Evolutionary conservation across 2,888 invertebrate genomes (phyloP).

Genomic region (Dioctria rufipes): DNA sequence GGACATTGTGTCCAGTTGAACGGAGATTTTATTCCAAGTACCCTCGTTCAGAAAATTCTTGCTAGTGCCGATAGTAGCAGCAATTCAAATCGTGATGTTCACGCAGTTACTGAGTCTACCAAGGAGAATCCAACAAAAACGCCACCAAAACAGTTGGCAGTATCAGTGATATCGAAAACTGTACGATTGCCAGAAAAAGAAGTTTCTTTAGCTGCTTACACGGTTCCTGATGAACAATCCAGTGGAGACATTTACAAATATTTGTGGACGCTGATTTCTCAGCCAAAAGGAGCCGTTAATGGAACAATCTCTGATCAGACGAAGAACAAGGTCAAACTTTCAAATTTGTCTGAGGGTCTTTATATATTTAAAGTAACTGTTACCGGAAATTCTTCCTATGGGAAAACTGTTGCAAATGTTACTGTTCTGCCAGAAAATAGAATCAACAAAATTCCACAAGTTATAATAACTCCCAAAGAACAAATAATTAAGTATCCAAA

Average conservation of each 20-base stretch:
- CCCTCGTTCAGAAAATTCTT: constrained; percentile 60
- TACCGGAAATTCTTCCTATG: constrained; percentile 83
- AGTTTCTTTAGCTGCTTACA: constrained; percentile 86
- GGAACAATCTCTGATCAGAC: constrained; percentile 88
- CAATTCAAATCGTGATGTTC: constrained; percentile 56
- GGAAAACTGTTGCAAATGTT: constrained; percentile 90
- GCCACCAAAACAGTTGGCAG: constrained; percentile 78
- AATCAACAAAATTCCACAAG: constrained; percentile 87
- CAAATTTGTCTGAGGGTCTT: constrained; percentile 87
- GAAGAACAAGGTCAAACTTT: constrained; percentile 85
- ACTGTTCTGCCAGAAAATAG: constrained; percentile 89
- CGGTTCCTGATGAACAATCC: constrained; percentile 82
- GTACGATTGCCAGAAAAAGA: constrained; percentile 88
- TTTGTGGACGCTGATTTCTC: constrained; percentile 89
- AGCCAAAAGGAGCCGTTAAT: constrained; percentile 84
- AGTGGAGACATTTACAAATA: constrained; percentile 86
- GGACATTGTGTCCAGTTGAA: constrained; percentile 68
- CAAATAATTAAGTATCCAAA: constrained; percentile 93
- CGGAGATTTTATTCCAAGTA: constrained; percentile 64
- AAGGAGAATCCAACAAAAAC: constrained; percentile 64
- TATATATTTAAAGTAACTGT: constrained; percentile 91
- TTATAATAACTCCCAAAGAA: constrained; percentile 87
- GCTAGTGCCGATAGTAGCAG: constrained; percentile 57
- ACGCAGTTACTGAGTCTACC: background rate
- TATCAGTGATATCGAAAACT: constrained; percentile 83